Base-by-base conservation (phyloP, 2,888 invertebrate genomes). In the Lysandra coridon region DNA sequence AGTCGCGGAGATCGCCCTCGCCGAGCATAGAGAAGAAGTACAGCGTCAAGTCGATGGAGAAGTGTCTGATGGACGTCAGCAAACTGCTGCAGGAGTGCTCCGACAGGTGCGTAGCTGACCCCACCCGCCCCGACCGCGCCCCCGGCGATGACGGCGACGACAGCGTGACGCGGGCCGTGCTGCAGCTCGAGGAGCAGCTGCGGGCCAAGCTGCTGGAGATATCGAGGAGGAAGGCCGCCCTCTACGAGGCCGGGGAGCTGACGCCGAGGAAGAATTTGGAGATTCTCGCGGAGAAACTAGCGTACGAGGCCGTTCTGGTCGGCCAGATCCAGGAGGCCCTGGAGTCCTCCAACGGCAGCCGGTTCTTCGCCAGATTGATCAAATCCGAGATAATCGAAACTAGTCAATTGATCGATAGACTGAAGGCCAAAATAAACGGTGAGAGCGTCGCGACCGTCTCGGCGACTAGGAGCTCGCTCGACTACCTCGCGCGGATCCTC, bases 291-390 rank as follows among this genome's bases (percentile, higher is more conserved):
- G 97, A 98, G 89, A 96, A 97, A 86, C 94, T 98, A 33, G 97
- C 98, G 0, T 97, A 96, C 88, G 97, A 98, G 91, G 96, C 97
- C 80, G 96, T 97, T 40, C 95, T 97, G 80, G 95, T 97, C 80
- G 95, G 96, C 81, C 95, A 96, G 85, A 95, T 97, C 82, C 96
- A 96, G 83, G 96, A 97, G 88, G 96, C 97, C 78, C 92, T 97
- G 78, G 93, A 95, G 80, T 94, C 95, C 69, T 95, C 95, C 37
- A 95, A 95, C 84, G 95, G 95, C 82, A 95, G 95, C 83, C 91
- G 95, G 83, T 92, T 95, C 83, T 95, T 96, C 84, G 95, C 96
- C 82, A 91, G 96, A 79, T 95, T 96, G 85, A 95, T 96, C 78
- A 95, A 95, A 86, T 96, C 96, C 86, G 97, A 97, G 94, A 95